Percentiles rank a stretch among this genome's conserved stretches.
Evolutionary conservation across 2,888 invertebrate genomes (phyloP).

Genomic region (Blastobasis adustella): DNA sequence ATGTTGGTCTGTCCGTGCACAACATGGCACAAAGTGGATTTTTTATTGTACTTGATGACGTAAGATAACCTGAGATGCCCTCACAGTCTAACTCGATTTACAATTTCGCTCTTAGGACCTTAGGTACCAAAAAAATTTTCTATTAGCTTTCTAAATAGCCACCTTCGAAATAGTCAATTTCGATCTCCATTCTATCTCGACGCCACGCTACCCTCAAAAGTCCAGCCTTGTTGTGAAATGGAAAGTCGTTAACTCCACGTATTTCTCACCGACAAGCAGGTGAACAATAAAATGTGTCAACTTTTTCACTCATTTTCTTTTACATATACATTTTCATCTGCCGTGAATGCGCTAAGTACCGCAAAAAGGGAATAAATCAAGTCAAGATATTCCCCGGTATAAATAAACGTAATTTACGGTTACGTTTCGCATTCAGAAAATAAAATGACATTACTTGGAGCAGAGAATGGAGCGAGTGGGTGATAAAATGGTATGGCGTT

Average conservation of each 20-base stretch:
- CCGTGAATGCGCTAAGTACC: slow-evolving; percentile 41
- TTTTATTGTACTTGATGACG: no score
- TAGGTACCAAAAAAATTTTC: no score
- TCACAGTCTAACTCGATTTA: no score
- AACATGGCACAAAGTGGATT: no score
- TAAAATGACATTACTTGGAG: slow-evolving; percentile 36
- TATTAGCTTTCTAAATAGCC: no score
- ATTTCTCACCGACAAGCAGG: not conserved
- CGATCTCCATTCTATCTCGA: no score
- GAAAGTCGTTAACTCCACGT: not conserved
- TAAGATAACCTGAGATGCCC: no score
- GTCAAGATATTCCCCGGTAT: slow-evolving; percentile 42
- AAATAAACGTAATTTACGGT: slow-evolving; percentile 54
- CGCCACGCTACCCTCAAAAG: no score
- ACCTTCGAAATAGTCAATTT: no score
- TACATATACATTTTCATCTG: slow-evolving; percentile 26
- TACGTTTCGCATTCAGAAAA: slow-evolving; percentile 40
- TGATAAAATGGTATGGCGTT: slow-evolving; percentile 6
- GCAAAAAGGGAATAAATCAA: slow-evolving; percentile 51
- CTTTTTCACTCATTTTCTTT: slow-evolving; percentile 26
- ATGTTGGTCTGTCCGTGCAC: no score
- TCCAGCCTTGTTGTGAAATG: no score
- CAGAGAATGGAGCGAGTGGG: slow-evolving; percentile 11
- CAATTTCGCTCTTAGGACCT: no score
- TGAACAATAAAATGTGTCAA: slow-evolving; percentile 21